phyloP scores from a whole-genome alignment of 2,888 invertebrate genomes.

The Andricus curvator region DNA sequence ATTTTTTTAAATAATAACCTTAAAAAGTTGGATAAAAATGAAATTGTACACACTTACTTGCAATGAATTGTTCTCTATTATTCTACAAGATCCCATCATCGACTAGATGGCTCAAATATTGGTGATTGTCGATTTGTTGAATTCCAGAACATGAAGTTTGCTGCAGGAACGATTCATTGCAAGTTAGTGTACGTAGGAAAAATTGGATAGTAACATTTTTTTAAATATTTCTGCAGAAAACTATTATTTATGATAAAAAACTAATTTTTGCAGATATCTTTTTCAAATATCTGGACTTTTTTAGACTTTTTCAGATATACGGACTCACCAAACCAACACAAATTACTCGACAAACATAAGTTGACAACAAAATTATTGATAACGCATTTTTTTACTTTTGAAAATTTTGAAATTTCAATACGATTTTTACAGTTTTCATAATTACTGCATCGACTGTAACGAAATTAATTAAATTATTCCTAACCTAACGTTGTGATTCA shows the following conservation, averaged over 20 bases:
- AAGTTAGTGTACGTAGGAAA: background rate
- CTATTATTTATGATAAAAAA: background rate
- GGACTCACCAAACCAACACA: background rate
- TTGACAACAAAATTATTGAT: too few relatives aligned
- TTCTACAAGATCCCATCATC: conserved; percentile 15
- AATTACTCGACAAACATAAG: too few relatives aligned
- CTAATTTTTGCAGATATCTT: background rate
- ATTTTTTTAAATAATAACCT: background rate
- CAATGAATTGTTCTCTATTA: conserved; percentile 19
- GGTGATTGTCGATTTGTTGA: conserved; percentile 13
- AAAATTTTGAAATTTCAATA: too few relatives aligned
- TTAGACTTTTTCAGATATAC: too few relatives aligned
- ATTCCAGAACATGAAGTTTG: conserved; percentile 10
- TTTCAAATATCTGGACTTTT: too few relatives aligned
- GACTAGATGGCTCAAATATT: conserved; percentile 8
- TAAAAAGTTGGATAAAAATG: background rate
- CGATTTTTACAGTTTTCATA: too few relatives aligned
- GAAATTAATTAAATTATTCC: too few relatives aligned
- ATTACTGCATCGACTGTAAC: too few relatives aligned
- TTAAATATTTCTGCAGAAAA: background rate
- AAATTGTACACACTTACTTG: conserved; percentile 7
- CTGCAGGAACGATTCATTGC: conserved; percentile 24
- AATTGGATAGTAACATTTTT: background rate
- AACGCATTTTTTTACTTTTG: too few relatives aligned
- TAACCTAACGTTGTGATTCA: too few relatives aligned